Evolutionary conservation across 2,888 invertebrate species (phyloP), one percentile per base, ranked within the genome.

Genomic region (Scaptomyza tumidula): DNA sequence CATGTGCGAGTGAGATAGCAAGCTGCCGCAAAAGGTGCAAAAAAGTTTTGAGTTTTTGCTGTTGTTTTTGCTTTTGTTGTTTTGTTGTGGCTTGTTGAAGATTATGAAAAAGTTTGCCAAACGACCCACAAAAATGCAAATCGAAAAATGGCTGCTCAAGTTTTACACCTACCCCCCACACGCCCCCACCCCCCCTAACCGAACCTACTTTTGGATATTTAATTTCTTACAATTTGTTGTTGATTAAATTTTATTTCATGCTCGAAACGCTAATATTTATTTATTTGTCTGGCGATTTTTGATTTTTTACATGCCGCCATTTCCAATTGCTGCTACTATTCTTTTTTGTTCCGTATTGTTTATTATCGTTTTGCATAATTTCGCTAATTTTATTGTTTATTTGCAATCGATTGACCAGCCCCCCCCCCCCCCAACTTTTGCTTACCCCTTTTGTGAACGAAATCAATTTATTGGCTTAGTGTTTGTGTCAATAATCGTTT

Each of bases 301-400:
- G 67, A 71, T 81, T 85, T 86, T 86, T 81, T 81, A 78, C 78
- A 75, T 68, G 73, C 75, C 54, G 48, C 57, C 55, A 56, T n/a
- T 43, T 31, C n/a, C 58, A 31, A 55, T 41, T 70, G 63, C 69
- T 41, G 1, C 19, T 35, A n/a, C n/a, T 35, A 3, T 11, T 11
- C n/a, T 33, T 27, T 48, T 27, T 60, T 56, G 37, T 68, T 60
- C 19, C 19, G 19, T 24, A 24, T 24, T 74, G 67, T 73, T 72
- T 75, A 71, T 71, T 78, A 75, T 76, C 71, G 74, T 77, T 83
- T 83, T 80, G 85, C 83, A 88, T 89, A 88, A 89, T 86, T 88
- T 88, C 56, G 85, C 80, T 86, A 85, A 88, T 89, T 88, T 88
- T 60, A 58, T 57, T 88, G 86, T 88, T 86, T 84, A 87, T 89